These are phyloP conservation scores for Pogonocherus hispidulus DNA, from an alignment of 2,888 invertebrate species.

Conservation along the genomic window DNA sequence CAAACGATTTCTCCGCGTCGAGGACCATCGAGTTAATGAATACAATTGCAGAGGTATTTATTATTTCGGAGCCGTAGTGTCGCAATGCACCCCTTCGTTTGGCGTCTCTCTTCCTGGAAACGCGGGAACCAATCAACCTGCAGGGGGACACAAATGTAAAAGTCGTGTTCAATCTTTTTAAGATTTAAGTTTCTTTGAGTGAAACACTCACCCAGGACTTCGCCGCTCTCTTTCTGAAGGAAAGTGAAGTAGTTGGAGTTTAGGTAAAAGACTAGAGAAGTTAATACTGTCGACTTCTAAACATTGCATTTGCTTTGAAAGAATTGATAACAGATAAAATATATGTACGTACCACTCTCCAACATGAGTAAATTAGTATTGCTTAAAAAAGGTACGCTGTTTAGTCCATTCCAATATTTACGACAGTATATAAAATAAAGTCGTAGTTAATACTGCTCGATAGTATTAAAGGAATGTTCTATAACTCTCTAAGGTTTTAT, in stretches of 20 bases:
- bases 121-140: conserved; percentile 60
- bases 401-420: too few relatives aligned
- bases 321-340: too few relatives aligned
- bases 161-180: conserved; percentile 69
- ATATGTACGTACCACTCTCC: too few relatives aligned
- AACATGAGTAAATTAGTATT: too few relatives aligned
- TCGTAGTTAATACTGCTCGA: too few relatives aligned
- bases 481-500: too few relatives aligned
- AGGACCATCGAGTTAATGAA: conserved; percentile 54
- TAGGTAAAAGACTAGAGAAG: background rate
- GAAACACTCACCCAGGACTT: conserved; percentile 35
- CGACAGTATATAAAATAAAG: too few relatives aligned
- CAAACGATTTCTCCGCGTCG: conserved; percentile 36
- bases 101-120: conserved; percentile 46
- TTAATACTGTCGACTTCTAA: background rate
- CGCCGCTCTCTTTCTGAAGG: conserved; percentile 11
- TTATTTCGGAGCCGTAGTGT: conserved; percentile 56
- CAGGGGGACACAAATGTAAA: conserved; percentile 68
- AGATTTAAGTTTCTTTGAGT: conserved; percentile 63
- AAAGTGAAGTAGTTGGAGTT: background rate
- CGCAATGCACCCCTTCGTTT: conserved; percentile 57
- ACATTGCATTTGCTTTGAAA: too few relatives aligned
- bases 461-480: too few relatives aligned
- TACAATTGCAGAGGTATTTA: conserved; percentile 62
- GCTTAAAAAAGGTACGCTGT: too few relatives aligned